Percentiles rank a stretch among this genome's conserved stretches.
phyloP scores from a whole-genome alignment of 1,140 invertebrate genomes.

The Dendroctonus ponderosae region DNA sequence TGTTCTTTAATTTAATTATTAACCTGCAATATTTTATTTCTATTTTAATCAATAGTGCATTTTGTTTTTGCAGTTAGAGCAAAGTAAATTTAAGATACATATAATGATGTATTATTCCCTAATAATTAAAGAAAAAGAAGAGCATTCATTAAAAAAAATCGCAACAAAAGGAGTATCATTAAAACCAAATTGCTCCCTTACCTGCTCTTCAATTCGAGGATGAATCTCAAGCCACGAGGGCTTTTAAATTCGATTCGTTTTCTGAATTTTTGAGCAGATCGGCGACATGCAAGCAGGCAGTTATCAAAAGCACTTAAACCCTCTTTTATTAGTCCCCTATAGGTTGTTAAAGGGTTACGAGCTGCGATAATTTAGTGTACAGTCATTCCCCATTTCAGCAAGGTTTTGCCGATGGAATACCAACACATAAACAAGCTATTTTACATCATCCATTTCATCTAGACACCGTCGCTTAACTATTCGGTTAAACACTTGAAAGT shows the following conservation, averaged over 20 bases:
- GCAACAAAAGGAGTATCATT: neutral
- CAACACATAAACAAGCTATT: conserved; percentile 3
- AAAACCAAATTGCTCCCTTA: conserved; percentile 2
- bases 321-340: conserved; percentile 49
- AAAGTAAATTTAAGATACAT: too few species aligned
- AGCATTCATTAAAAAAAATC: too few species aligned
- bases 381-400: conserved; percentile 35
- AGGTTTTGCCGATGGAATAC: conserved; percentile 30
- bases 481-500: too few species aligned
- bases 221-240: conserved; percentile 19
- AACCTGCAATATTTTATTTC: too few species aligned
- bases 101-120: too few species aligned
- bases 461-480: too few species aligned
- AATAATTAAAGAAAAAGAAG: too few species aligned
- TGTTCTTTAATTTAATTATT: too few species aligned
- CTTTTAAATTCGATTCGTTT: conserved; percentile 37
- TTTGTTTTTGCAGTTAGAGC: too few species aligned
- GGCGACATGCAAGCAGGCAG: conserved; percentile 39
- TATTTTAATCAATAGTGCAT: too few species aligned
- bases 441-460: too few species aligned
- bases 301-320: conserved; percentile 47
- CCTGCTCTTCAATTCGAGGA: conserved; percentile 15
- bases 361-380: conserved; percentile 43
- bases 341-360: conserved; percentile 49
- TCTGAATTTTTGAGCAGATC: conserved; percentile 42